Conservation (phyloP, 2,113 vertebrate species). For the Phylloscopus whistleri region DNA sequence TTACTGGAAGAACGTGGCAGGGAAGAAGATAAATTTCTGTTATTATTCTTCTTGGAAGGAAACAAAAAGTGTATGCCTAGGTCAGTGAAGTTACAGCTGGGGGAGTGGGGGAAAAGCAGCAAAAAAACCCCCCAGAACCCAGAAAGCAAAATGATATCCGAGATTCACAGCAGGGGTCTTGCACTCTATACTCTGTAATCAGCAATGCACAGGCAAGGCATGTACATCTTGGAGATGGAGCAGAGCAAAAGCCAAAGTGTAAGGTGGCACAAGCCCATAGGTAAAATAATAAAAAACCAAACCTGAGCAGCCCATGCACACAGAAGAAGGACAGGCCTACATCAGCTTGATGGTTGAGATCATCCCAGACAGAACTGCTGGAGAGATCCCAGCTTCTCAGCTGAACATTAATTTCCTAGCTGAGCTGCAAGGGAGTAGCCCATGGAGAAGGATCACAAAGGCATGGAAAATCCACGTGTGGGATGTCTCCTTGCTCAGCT, state of each 20-base stretch:
- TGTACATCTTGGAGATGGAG: background rate
- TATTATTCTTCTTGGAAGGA: background rate
- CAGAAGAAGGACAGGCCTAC: background rate
- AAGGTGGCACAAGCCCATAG: background rate
- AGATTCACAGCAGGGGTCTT: background rate
- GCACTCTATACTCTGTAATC: background rate
- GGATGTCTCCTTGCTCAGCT: background rate
- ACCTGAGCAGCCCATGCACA: background rate
- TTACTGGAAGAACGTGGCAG: background rate
- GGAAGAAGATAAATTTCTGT: background rate
- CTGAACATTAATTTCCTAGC: background rate
- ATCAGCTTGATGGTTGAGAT: background rate
- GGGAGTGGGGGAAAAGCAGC: background rate
- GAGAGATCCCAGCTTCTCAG: background rate
- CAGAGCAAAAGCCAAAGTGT: background rate
- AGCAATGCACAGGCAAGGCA: background rate
- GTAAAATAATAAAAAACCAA: background rate
- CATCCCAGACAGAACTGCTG: background rate
- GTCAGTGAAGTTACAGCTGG: background rate
- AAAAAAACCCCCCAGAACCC: background rate
- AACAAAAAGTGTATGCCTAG: fast-evolving
- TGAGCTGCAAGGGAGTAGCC: background rate
- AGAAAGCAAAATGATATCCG: background rate
- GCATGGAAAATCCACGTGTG: background rate
- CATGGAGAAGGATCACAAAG: background rate